Percentiles rank a stretch among this genome's conserved stretches.
Conservation (phyloP, 92 coral and sea anemone genomes). For the Hydrozoanthus gracilis region DNA sequence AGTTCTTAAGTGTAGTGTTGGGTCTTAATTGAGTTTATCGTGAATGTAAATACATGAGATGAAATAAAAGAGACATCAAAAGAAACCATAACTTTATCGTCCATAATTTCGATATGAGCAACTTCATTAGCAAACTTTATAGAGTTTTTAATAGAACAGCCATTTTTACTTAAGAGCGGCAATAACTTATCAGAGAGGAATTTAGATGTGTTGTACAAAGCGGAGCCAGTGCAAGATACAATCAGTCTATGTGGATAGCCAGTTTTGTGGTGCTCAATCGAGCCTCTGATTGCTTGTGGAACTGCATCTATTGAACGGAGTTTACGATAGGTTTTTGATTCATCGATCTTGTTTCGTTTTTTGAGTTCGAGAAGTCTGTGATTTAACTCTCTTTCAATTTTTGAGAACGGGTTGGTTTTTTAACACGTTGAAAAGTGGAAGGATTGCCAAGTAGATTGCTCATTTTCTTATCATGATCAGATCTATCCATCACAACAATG, state of each 20-base stretch:
- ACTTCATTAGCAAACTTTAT: slow-evolving; percentile 44
- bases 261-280: slow-evolving; percentile 16
- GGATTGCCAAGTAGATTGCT: slow-evolving; percentile 39
- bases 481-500: slow-evolving; percentile 57
- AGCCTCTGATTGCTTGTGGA: slow-evolving; percentile 56
- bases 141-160: slow-evolving; percentile 51
- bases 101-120: not conserved
- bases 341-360: slow-evolving; percentile 46
- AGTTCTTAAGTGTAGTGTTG: not conserved
- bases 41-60: slow-evolving; percentile 46
- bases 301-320: slow-evolving; percentile 53
- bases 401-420: slow-evolving; percentile 40
- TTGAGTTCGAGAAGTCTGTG: slow-evolving; percentile 40
- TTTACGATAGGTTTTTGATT: slow-evolving; percentile 47
- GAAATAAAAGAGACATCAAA: slow-evolving; percentile 48
- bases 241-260: slow-evolving; percentile 53
- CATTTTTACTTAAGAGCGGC: slow-evolving; percentile 35
- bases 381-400: slow-evolving; percentile 50
- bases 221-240: slow-evolving; percentile 52
- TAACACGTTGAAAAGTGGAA: slow-evolving; percentile 35
- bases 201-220: slow-evolving; percentile 47
- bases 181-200: slow-evolving; percentile 45
- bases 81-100: slow-evolving; percentile 59
- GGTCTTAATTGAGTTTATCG: slow-evolving; percentile 21
- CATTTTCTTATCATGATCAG: slow-evolving; percentile 57